Percentiles rank a stretch among this genome's conserved stretches.
Conservation (phyloP, 2,888 invertebrate genomes). For the Malthinus flaveolus region DNA sequence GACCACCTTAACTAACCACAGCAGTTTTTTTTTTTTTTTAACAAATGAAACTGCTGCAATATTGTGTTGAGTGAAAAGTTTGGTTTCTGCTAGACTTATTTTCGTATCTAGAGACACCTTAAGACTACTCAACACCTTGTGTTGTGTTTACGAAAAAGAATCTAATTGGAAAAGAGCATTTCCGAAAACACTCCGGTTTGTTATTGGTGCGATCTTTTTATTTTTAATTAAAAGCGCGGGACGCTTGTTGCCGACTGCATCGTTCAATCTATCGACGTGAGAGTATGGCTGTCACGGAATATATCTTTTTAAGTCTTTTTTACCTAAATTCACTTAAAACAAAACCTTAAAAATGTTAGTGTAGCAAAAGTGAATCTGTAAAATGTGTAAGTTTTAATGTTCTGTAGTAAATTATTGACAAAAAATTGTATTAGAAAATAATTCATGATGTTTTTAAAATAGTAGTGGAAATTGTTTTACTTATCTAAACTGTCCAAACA, state of each 20-base stretch:
- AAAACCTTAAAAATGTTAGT: neutral
- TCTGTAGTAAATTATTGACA: constrained; percentile 30
- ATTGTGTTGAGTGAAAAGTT: constrained; percentile 48
- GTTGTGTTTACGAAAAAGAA: constrained; percentile 86
- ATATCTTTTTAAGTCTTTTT: constrained; percentile 3
- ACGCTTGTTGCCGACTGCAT: no score
- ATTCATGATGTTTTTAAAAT: constrained; percentile 2
- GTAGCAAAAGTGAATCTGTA: constrained; percentile 21
- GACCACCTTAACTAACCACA: constrained; percentile 27
- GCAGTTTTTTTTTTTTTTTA: constrained; percentile 17
- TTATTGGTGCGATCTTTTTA: constrained; percentile 10
- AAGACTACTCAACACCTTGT: constrained; percentile 63
- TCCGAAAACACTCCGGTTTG: constrained; percentile 82
- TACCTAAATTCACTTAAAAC: neutral
- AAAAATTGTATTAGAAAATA: constrained; percentile 26
- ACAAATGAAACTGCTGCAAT: constrained; percentile 44
- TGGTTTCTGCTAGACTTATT: constrained; percentile 48
- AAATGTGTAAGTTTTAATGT: constrained; percentile 27
- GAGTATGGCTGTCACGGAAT: neutral
- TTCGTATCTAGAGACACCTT: constrained; percentile 35
- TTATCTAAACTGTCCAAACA: constrained; percentile 1
- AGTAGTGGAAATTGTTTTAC: constrained; percentile 1
- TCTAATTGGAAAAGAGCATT: constrained; percentile 83
- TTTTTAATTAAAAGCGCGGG: no score
- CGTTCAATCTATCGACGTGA: neutral